A percentile compares a stretch with the other conserved stretches of the same genome.
Evolutionary conservation across 2,797 vertebrate species (phyloP).

Genomic region (Melanotaenia nigrans): DNA sequence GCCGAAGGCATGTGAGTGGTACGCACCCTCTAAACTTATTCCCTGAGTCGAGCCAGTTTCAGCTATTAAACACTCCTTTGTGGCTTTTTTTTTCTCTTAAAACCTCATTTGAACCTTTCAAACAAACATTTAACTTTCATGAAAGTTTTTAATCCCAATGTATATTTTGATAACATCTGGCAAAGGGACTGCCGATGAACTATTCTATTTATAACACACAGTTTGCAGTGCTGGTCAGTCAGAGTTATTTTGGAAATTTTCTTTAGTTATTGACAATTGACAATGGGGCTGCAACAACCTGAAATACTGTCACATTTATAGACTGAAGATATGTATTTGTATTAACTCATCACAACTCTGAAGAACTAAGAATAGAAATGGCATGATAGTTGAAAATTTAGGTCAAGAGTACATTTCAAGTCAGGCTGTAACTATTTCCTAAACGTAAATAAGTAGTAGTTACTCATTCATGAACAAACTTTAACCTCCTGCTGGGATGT

Average conservation of each 20-base stretch:
- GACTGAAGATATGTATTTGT: too few relatives aligned
- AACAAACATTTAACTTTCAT: not conserved
- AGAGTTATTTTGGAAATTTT: slow-evolving; percentile 10
- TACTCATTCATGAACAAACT: too few relatives aligned
- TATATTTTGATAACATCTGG: too few relatives aligned
- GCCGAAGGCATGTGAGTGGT: too few relatives aligned
- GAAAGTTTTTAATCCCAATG: not conserved
- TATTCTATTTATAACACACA: slow-evolving; percentile 9
- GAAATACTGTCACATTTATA: too few relatives aligned
- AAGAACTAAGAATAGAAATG: too few relatives aligned
- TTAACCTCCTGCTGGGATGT: too few relatives aligned
- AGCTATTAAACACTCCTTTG: slow-evolving; percentile 21
- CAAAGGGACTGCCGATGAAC: not conserved
- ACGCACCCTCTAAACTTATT: not conserved
- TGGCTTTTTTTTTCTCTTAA: slow-evolving; percentile 6
- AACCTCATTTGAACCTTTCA: not conserved
- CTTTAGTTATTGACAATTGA: not conserved
- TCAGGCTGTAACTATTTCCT: too few relatives aligned
- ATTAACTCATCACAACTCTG: too few relatives aligned
- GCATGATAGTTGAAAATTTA: too few relatives aligned
- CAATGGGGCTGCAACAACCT: not conserved
- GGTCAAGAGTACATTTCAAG: too few relatives aligned
- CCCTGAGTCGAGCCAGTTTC: slow-evolving; percentile 17
- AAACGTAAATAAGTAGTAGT: too few relatives aligned
- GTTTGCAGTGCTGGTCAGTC: slow-evolving; percentile 3